A percentile compares a stretch with the other conserved stretches of the same genome.
These are phyloP conservation scores for Diploscapter pachys DNA, from an alignment of 1,140 invertebrate genomes.

Conservation along the genomic window DNA sequence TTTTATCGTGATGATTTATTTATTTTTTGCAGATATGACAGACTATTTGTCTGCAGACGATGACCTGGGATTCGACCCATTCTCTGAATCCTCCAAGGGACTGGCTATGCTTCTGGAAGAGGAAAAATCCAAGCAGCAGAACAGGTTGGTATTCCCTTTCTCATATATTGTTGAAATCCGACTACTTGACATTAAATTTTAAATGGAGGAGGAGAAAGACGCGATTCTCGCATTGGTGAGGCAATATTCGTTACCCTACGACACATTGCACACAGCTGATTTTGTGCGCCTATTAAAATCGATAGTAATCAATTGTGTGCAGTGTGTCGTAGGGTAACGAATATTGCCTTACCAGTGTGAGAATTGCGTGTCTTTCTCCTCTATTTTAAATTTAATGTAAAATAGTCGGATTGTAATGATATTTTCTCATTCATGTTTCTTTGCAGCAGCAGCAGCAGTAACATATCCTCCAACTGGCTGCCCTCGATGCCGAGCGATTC, in stretches of 20 bases:
- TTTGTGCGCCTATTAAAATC: background rate
- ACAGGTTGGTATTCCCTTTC: constrained; percentile 2
- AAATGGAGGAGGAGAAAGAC: constrained; percentile 2
- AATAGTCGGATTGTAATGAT: background rate
- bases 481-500: no score
- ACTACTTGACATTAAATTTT: constrained; percentile 12
- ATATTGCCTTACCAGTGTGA: no score
- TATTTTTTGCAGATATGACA: constrained; percentile 10
- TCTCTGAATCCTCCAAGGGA: constrained; percentile 49
- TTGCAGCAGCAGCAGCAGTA: constrained; percentile 9
- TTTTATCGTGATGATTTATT: background rate
- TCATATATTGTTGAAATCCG: background rate
- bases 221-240: constrained; percentile 6
- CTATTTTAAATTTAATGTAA: no score
- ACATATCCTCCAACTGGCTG: constrained; percentile 5
- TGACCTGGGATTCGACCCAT: constrained; percentile 49
- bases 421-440: constrained; percentile 4
- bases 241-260: constrained; percentile 10
- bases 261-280: background rate
- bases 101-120: constrained; percentile 48
- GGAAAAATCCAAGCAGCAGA: constrained; percentile 38
- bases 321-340: no score
- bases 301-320: background rate
- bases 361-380: no score
- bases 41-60: constrained; percentile 11